A percentile compares a stretch with the other conserved stretches of the same genome.
These are phyloP conservation scores for Rhabdomys pumilio DNA, from an alignment of 2,797 vertebrate genomes.

Conservation along the genomic window DNA sequence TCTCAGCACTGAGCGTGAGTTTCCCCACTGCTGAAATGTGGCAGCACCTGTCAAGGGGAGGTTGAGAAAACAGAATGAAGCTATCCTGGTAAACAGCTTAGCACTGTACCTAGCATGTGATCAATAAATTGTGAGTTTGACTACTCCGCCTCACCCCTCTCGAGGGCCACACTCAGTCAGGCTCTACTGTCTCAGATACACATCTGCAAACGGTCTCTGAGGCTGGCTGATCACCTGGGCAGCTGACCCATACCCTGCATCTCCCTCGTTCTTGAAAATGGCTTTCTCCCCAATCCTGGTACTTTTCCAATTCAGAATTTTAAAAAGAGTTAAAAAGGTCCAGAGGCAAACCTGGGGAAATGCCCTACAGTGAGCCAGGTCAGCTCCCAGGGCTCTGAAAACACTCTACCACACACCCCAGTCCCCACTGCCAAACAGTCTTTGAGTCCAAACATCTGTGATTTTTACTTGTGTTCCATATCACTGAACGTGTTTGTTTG, in stretches of 20 bases:
- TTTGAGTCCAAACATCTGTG: background rate
- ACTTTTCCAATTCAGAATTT: rapidly evolving
- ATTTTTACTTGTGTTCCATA: background rate
- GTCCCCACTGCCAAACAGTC: background rate
- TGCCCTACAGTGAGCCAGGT: background rate
- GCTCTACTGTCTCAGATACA: background rate
- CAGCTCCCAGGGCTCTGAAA: rapidly evolving
- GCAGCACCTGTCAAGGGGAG: background rate
- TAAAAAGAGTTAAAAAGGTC: background rate
- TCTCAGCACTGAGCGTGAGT: no score
- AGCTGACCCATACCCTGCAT: rapidly evolving
- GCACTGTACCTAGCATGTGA: background rate
- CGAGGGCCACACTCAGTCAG: rapidly evolving
- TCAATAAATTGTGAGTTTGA: background rate
- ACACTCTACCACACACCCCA: background rate
- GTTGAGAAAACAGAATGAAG: background rate
- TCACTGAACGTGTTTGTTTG: rapidly evolving
- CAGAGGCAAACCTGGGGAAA: background rate
- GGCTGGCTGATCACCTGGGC: background rate
- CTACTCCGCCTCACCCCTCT: background rate
- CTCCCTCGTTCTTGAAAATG: background rate
- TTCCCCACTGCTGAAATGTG: background rate
- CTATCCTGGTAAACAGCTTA: background rate
- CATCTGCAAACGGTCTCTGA: background rate
- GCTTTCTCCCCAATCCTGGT: background rate